Percentiles rank a stretch among this genome's conserved stretches.
These are phyloP conservation scores for Syngnathus floridae DNA, from an alignment of 2,113 vertebrate genomes.

Conservation along the genomic window DNA sequence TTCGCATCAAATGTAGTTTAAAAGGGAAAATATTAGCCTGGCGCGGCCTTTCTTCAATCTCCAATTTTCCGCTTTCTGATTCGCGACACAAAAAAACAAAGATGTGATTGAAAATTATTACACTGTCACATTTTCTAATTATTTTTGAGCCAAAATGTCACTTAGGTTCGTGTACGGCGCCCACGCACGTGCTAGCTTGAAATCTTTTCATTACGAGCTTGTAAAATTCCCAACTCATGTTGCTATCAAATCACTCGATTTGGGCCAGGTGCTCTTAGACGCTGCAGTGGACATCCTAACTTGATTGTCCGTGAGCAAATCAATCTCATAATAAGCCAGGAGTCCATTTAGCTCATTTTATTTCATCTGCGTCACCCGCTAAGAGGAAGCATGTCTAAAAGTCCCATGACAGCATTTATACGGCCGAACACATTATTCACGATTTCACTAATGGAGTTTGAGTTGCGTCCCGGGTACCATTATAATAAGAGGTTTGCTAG, in stretches of 20 bases:
- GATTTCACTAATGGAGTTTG: not conserved
- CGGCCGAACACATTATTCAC: not conserved
- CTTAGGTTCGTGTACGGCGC: not conserved
- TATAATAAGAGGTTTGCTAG: not conserved
- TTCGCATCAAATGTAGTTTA: too few species aligned
- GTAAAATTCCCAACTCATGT: too few species aligned
- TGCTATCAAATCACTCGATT: too few species aligned
- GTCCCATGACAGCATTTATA: not conserved
- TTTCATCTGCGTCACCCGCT: not conserved
- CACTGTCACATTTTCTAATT: not conserved
- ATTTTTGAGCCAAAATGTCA: constrained; percentile 14
- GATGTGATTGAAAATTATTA: constrained; percentile 12
- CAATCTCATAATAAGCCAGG: not conserved
- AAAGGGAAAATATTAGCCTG: not conserved
- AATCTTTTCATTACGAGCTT: not conserved
- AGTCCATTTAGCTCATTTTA: not conserved
- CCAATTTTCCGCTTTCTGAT: constrained; percentile 28
- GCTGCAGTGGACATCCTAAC: too few species aligned
- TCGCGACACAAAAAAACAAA: constrained; percentile 16
- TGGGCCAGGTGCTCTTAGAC: too few species aligned
- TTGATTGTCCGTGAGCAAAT: not conserved
- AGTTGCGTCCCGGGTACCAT: not conserved
- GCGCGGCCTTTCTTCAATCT: constrained; percentile 19
- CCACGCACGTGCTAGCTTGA: not conserved
- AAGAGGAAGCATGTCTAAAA: not conserved